Evolutionary conservation across 2,113 vertebrate species (phyloP).

Genomic region (Natator depressus): DNA sequence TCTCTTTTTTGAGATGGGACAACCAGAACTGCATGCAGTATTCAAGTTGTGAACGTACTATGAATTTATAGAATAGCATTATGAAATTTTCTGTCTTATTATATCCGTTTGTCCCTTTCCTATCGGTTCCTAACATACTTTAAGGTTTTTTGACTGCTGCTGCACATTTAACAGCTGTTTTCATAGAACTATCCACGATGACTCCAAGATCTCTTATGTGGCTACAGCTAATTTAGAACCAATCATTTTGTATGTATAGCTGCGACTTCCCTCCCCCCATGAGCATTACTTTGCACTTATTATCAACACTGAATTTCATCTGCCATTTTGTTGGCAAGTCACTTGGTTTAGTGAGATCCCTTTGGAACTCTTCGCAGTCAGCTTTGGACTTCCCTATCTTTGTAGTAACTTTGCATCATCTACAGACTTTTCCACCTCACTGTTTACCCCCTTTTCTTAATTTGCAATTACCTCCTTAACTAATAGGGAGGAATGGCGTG

Average conservation of each 20-base stretch:
- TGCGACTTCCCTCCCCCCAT: neutral
- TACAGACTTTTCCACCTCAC: neutral
- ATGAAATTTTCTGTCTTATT: neutral
- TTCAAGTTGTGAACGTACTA: neutral
- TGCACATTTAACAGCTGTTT: neutral
- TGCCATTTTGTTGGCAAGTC: neutral
- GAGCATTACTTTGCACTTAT: neutral
- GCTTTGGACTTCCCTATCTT: neutral
- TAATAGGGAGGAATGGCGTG: neutral
- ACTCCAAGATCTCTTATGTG: neutral
- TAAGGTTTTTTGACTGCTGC: neutral
- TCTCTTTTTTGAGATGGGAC: neutral
- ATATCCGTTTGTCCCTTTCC: neutral
- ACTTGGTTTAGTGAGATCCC: neutral
- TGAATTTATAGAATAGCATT: neutral
- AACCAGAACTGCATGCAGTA: neutral
- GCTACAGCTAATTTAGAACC: neutral
- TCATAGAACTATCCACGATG: neutral
- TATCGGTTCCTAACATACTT: neutral
- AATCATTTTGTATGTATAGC: neutral
- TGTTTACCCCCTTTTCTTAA: neutral
- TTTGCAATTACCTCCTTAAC: neutral
- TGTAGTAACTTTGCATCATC: neutral
- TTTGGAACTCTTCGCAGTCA: neutral
- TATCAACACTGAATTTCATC: neutral